phyloP scores from a whole-genome alignment of 2,888 invertebrate species.

The Meganola albula region DNA sequence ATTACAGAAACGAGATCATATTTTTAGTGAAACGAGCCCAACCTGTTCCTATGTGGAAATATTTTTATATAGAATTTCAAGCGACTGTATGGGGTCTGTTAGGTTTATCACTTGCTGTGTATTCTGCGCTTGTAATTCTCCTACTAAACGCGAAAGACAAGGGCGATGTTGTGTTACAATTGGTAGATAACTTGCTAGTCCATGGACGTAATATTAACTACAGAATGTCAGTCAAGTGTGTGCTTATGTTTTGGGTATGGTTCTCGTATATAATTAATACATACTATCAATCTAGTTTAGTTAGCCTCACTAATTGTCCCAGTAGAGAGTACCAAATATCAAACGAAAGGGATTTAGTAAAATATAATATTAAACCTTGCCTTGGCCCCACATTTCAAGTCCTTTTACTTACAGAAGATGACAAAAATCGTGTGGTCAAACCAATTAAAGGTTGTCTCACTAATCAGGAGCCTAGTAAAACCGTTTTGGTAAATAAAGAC shows the following conservation, averaged over 20 bases:
- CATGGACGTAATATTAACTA: conserved; percentile 11
- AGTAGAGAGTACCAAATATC: conserved; percentile 19
- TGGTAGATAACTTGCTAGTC: conserved; percentile 10
- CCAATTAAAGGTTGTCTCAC: conserved; percentile 18
- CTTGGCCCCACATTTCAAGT: conserved; percentile 31
- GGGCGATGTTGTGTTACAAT: conserved; percentile 8
- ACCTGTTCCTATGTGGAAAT: conserved; percentile 19
- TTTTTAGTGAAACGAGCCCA: conserved; percentile 17
- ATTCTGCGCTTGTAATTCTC: conserved; percentile 9
- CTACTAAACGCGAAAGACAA: conserved; percentile 12
- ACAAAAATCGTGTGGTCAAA: background rate
- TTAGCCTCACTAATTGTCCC: conserved; percentile 31
- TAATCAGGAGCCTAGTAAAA: conserved; percentile 6
- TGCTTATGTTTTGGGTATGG: conserved; percentile 41
- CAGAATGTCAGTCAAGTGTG: conserved; percentile 2
- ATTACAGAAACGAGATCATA: conserved; percentile 15
- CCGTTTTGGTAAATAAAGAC: conserved; percentile 10
- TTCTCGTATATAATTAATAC: conserved; percentile 35
- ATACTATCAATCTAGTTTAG: conserved; percentile 30
- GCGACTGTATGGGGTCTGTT: conserved; percentile 17
- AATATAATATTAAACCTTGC: conserved; percentile 35
- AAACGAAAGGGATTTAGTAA: conserved; percentile 10
- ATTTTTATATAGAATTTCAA: conserved; percentile 27
- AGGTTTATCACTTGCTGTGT: conserved; percentile 2
- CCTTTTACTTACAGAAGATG: conserved; percentile 14